phyloP scores from a whole-genome alignment of 2,888 invertebrate species.

The Argyra leucocephala region DNA sequence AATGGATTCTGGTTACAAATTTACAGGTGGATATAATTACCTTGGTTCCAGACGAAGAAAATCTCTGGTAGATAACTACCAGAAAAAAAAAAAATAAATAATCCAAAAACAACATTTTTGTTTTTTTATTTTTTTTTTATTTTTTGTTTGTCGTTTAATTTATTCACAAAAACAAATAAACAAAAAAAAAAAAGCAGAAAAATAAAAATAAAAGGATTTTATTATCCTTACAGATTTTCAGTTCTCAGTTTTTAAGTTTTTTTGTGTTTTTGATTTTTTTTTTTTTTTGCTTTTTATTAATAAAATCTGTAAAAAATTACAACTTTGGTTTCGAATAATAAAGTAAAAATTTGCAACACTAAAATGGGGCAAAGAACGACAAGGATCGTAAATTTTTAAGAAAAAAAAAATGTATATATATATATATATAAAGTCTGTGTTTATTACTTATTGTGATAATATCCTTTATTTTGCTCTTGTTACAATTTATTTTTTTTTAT shows the following conservation, averaged over 20 bases:
- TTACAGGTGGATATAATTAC: conserved; percentile 1
- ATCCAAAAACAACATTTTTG: not conserved
- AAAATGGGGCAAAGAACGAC: not conserved
- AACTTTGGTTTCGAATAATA: not conserved
- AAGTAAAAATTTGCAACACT: not conserved
- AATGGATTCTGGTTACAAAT: not conserved
- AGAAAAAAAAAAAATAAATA: not conserved
- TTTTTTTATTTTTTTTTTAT: not conserved
- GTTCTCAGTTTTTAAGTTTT: not conserved
- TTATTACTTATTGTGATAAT: not conserved
- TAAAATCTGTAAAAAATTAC: not conserved
- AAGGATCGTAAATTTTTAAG: not conserved
- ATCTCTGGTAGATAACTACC: not conserved
- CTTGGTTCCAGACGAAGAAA: not conserved
- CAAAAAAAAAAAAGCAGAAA: no score
- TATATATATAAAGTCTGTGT: no score
- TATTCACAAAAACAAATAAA: no score
- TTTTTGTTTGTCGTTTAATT: no score
- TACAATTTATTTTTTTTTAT: no score
- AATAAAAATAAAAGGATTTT: not conserved
- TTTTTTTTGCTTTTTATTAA: not conserved
- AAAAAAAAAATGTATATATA: no score
- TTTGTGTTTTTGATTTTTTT: no score
- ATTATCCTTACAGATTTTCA: conserved; percentile 4
- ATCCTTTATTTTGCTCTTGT: not conserved